Evolutionary conservation across 2,888 invertebrate genomes (phyloP), one percentile per base, ranked within the genome.

Genomic region (Drosophila limbata): DNA sequence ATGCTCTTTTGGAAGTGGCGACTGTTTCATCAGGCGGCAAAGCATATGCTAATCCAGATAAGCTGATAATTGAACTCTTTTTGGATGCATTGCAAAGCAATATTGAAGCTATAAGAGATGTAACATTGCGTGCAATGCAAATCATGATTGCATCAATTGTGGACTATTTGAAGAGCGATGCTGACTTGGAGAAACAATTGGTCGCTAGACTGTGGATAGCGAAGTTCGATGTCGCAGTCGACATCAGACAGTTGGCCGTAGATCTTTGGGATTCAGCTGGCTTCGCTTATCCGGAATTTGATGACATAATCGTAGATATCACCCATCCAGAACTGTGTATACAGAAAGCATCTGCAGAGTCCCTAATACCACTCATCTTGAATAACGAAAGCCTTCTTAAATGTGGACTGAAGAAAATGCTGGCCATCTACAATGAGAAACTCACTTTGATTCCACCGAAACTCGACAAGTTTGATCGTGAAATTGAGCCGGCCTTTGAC

Each of bases 391-490:
- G 93, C 3, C 90, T 94, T 57, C 93, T 95, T 45, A 93, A 94
- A 60, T 88, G 89, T 2, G 94, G 95, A 69, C 92, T 98, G 61
- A 93, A 95, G 48, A 93, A 93, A 57, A 91, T 98, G 44, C 94
- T 98, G 73, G 93, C 94, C 17, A 93, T 96, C 8, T 98, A 98
- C 90, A 94, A 95, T 48, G 95, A 96, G 31, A 96, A 96, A 89
- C 93, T 97, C 64, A 94, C 95, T 94, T 94, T 97, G 94, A 96
- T 97, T 86, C 97, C 97, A 13, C 96, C 97, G 0, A 95, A 95
- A 91, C 93, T 97, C 78, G 99, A 99, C 93, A 96, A 96, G 91
- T 98, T 99, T 93, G 98, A 98, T 13, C 95, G 99, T 75, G 95
- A 96, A 91, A 94, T 97, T 40, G 96, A 96, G 87, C 95, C 95